Base-by-base conservation (phyloP, 2,797 vertebrate species). In the Aldrovandia affinis region DNA sequence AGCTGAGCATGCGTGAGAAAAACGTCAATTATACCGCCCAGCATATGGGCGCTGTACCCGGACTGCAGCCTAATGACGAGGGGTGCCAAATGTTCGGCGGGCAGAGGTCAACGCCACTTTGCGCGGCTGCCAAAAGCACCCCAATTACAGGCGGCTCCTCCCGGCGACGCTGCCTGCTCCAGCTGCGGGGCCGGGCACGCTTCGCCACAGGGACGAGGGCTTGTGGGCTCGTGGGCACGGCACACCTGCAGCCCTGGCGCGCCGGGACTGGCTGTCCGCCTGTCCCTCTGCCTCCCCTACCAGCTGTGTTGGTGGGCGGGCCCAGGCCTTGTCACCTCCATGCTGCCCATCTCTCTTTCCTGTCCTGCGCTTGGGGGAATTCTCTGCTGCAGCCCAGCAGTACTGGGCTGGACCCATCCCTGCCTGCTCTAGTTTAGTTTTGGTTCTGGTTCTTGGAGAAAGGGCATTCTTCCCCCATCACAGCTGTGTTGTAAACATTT, bases 11-110 rank as follows among this genome's bases (percentile, higher is more conserved):
- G 86, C 86, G 89, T 87, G 84, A 90, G 84, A 86, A 83, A 90
- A 84, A 85, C 83, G 85, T 91, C 94, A 96, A 95, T 96, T 94
- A 95, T 85, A 86, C 83, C 87, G 85, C 86, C 89, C 92, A 92
- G 92, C 95, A 95, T 94, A 95, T 94, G 95, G 93, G 86, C 91
- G 88, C 87, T 83, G 82, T 90, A 78, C 70, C 86, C 84, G 89
- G 78, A 28, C 54, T 57, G 78, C 2, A 14, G 39, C 89, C 89
- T 94, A 92, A 94, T 94, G 92, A 93, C 86, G 90, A 91, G 84
- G 88, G 81, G 85, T 90, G 92, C 94, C 94, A 95, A 96, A 92
- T 94, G 93, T 88, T 92, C 87, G 85, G 87, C 85, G 87, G 88
- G 83, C 87, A 91, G 91, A 94, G 90, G 93, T 95, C 91, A 92